phyloP scores from a whole-genome alignment of 2,113 vertebrate genomes.

The Myiagra hebetior region DNA sequence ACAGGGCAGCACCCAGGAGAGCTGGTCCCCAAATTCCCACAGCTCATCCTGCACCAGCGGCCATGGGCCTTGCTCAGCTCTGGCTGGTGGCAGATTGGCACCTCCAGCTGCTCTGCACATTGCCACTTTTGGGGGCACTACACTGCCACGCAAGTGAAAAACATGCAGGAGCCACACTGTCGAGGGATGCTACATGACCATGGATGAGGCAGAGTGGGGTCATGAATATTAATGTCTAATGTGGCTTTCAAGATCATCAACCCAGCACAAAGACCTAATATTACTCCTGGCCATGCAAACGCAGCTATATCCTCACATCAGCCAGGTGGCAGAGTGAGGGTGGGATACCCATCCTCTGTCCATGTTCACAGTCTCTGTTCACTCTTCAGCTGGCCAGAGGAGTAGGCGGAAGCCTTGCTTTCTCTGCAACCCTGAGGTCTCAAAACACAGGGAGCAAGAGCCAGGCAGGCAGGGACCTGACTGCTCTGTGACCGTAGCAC shows the following conservation, averaged over 20 bases:
- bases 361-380: background rate
- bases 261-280: conserved; percentile 48
- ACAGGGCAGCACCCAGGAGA: background rate
- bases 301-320: background rate
- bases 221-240: conserved; percentile 68
- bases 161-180: background rate
- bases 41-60: background rate
- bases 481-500: background rate
- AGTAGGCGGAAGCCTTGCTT: background rate
- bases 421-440: fast-evolving
- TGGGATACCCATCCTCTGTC: background rate
- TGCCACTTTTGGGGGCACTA: background rate
- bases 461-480: background rate
- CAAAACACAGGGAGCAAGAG: background rate
- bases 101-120: background rate
- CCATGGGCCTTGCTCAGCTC: background rate
- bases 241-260: conserved; percentile 65
- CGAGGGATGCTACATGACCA: conserved; percentile 44
- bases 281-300: conserved; percentile 35
- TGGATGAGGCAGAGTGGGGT: conserved; percentile 42
- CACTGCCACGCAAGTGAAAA: background rate
- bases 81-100: background rate
- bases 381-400: no score
- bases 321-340: background rate
- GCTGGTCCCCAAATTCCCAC: background rate